These are phyloP conservation scores for Hippoglossus hippoglossus DNA, from an alignment of 2,797 vertebrate genomes.

Conservation along the genomic window DNA sequence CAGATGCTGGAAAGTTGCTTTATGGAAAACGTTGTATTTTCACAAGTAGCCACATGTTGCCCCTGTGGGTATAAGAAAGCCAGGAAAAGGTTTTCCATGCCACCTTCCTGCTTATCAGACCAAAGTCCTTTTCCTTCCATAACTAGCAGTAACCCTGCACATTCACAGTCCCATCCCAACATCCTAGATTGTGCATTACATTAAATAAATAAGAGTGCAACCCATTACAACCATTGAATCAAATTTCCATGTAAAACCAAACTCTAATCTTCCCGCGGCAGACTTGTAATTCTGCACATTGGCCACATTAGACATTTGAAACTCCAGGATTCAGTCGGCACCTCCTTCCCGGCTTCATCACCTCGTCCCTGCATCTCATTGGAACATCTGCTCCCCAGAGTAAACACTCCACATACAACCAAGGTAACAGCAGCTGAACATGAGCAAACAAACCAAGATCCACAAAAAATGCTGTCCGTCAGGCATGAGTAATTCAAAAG, in stretches of 20 bases:
- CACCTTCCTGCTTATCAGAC: neutral
- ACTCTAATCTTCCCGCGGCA: neutral
- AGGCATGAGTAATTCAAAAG: conserved; percentile 42
- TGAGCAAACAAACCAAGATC: conserved; percentile 47
- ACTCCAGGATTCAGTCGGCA: conserved; percentile 16
- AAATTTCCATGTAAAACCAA: neutral
- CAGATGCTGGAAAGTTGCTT: neutral
- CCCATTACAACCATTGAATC: no score
- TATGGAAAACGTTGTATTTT: neutral
- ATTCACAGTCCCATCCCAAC: neutral
- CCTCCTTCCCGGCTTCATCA: conserved; percentile 7
- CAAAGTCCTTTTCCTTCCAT: neutral
- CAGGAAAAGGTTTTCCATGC: no score
- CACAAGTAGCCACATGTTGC: neutral
- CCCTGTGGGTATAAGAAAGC: neutral
- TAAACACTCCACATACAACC: conserved; percentile 63
- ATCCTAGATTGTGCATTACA: neutral
- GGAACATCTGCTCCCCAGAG: conserved; percentile 29
- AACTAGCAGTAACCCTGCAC: neutral
- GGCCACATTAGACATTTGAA: conserved; percentile 32
- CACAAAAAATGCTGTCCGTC: conserved; percentile 45
- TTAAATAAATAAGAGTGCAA: no score
- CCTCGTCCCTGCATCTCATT: neutral
- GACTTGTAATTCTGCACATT: neutral
- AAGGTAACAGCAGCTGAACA: conserved; percentile 33